Percentiles rank a stretch among this genome's conserved stretches.
phyloP scores from a whole-genome alignment of 2,888 invertebrate species.

The Eustalomyia histrio region DNA sequence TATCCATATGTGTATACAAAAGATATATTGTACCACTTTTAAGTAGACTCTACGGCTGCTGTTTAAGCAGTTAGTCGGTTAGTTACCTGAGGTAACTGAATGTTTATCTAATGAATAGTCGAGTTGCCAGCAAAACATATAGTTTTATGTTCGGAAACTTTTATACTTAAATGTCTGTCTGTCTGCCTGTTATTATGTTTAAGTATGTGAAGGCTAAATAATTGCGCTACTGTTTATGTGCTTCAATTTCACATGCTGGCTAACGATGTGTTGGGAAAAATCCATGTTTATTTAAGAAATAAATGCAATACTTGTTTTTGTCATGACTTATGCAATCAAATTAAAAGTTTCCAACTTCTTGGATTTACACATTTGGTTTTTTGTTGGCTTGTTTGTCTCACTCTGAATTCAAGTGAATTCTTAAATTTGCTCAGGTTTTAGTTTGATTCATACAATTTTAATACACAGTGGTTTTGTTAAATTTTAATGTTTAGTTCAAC shows the following conservation, averaged over 20 bases:
- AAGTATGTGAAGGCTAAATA: slow-evolving; percentile 32
- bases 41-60: slow-evolving; percentile 43
- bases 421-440: background rate
- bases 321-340: background rate
- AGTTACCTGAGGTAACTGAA: slow-evolving; percentile 47
- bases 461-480: background rate
- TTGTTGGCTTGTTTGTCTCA: background rate
- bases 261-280: slow-evolving; percentile 21
- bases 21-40: slow-evolving; percentile 31
- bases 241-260: slow-evolving; percentile 45
- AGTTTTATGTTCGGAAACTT: background rate
- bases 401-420: slow-evolving; percentile 9
- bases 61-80: slow-evolving; percentile 16
- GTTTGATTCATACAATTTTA: background rate
- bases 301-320: slow-evolving; percentile 19
- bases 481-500: too few relatives aligned
- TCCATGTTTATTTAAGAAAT: slow-evolving; percentile 18
- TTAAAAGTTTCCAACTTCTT: background rate
- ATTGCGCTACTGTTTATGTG: slow-evolving; percentile 55
- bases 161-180: background rate
- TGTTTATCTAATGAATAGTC: background rate
- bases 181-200: background rate
- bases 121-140: background rate
- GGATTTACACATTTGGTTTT: background rate
- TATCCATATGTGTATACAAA: background rate